Evolutionary conservation across 1,140 invertebrate species (phyloP).

Genomic region (Elysia chlorotica): DNA sequence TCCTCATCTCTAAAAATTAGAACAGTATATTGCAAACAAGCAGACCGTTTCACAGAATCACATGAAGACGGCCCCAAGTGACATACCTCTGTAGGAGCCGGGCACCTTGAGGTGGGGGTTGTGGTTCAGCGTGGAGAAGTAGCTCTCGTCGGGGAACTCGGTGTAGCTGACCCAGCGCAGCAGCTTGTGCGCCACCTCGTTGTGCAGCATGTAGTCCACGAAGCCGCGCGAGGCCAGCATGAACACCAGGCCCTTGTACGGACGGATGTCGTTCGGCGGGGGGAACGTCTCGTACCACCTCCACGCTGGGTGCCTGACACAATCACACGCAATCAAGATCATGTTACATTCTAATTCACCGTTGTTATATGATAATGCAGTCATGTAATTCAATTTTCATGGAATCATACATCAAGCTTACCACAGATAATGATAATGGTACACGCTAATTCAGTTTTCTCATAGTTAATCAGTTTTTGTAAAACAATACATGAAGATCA

Average conservation of each 20-base stretch:
- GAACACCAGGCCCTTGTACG: conserved; percentile 43
- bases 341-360: no score
- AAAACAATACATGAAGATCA: no score
- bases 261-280: conserved; percentile 29
- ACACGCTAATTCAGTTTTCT: no score
- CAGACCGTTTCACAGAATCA: no score
- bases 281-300: conserved; percentile 26
- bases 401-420: no score
- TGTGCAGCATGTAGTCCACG: conserved; percentile 40
- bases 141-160: conserved; percentile 44
- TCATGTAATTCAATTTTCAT: no score
- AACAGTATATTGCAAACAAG: no score
- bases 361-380: no score
- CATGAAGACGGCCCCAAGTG: conserved; percentile 32
- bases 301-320: conserved; percentile 7
- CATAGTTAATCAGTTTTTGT: no score
- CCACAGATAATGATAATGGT: no score
- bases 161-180: conserved; percentile 39
- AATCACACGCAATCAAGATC: no score
- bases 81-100: conserved; percentile 30
- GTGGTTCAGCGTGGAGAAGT: conserved; percentile 40
- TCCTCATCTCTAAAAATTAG: no score
- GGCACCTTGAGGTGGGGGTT: conserved; percentile 39
- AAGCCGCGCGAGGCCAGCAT: conserved; percentile 40
- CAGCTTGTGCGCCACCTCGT: conserved; percentile 31